phyloP scores from a whole-genome alignment of 2,888 invertebrate species.

The Gymnocheta viridis region DNA sequence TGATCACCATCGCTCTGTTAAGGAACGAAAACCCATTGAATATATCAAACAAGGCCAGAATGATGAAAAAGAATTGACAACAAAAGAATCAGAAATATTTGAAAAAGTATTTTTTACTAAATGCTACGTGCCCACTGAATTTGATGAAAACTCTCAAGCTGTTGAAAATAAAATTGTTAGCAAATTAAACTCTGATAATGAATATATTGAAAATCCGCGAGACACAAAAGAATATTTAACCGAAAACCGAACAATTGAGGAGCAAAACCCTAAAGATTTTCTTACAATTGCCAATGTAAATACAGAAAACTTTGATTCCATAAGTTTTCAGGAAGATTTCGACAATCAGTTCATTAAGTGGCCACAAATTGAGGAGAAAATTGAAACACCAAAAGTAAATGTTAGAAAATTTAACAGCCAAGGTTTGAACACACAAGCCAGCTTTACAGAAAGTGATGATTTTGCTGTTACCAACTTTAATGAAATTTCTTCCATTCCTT shows the following conservation, averaged over 20 bases:
- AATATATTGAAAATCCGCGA: background rate
- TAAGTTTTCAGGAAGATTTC: slow-evolving; percentile 9
- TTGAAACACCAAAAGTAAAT: slow-evolving; percentile 52
- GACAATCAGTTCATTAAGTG: slow-evolving; percentile 37
- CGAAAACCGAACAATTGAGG: background rate
- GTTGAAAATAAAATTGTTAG: background rate
- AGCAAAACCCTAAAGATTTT: background rate
- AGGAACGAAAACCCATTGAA: background rate
- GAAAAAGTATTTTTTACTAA: background rate
- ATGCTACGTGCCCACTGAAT: background rate
- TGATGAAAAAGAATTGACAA: background rate
- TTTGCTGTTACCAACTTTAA: background rate
- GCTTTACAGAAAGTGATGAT: slow-evolving; percentile 1
- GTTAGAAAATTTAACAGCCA: slow-evolving; percentile 19
- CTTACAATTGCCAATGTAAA: no score
- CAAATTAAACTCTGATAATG: background rate
- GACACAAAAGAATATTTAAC: no score
- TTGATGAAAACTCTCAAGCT: background rate
- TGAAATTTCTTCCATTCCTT: background rate
- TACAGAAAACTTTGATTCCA: background rate
- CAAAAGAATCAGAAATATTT: background rate
- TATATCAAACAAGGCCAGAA: background rate
- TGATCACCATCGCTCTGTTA: background rate
- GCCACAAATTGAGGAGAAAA: slow-evolving; percentile 56
- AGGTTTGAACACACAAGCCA: background rate